Evolutionary conservation across 2,113 vertebrate genomes (phyloP), one percentile per base, ranked within the genome.

Genomic region (Notarius lentiginosus): DNA sequence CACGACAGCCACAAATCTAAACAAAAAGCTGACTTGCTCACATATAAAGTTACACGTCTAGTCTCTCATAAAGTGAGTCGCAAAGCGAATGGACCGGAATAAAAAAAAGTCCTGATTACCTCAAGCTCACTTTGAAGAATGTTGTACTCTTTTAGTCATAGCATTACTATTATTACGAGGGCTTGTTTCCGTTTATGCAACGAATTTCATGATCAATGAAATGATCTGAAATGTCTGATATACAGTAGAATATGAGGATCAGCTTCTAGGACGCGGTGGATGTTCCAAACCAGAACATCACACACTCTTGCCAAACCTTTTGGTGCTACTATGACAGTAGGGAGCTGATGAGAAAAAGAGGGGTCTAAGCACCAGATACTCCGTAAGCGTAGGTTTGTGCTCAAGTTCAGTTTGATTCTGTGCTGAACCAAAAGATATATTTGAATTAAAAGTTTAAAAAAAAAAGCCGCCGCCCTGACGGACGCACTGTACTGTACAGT

Each of bases 221-320:
- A 41, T 41, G 41, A 41, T 41, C 41, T 41, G 4, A 41, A 41
- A 41, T 41, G 41, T 41, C 41, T 55, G 75, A 55, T 24, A 53
- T 51, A 51, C 65, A 27, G 24, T 53, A 15, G 53, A 14, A 27
- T 77, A 27, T 51, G 41, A 90, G 87, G 86, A 65, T 89, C 88
- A 85, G 81, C 72, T 79, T 89, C 84, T 84, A 41, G 58, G 77
- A 81, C 89, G 8, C 20, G 6, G 12, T 12, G 53, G 72, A 92
- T 63, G 60, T 24, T 84, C 61, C 82, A 61, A 27, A 85, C 58
- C 79, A 75, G 56, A 79, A 27, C 20, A 8, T 53, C 22, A n/a
- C 8, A 27, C 83, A 70, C 53, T 77, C 75, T 89, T 95, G 94
- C 95, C 94, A 94, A 95, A 94, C 73, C 79, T 51, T 84, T 91